These are phyloP conservation scores for Oophaga pumilio DNA, from an alignment of 2,113 vertebrate species.

Conservation along the genomic window DNA sequence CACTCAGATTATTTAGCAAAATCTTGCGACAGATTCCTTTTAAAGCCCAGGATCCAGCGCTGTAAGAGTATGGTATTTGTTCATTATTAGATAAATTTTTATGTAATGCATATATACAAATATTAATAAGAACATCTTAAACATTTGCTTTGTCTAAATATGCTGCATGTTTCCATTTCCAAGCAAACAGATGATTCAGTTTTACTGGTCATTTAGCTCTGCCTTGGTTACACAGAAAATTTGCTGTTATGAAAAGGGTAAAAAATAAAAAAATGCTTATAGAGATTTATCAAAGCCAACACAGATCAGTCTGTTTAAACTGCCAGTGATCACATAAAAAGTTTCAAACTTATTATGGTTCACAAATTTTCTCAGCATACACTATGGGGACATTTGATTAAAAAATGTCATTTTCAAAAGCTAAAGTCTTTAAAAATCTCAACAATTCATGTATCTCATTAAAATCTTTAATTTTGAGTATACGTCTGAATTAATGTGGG, in stretches of 20 bases:
- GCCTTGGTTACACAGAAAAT: background rate
- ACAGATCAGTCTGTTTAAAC: background rate
- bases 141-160: background rate
- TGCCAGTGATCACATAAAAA: conserved; percentile 1
- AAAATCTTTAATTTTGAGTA: conserved; percentile 62
- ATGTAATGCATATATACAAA: too few relatives aligned
- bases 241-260: background rate
- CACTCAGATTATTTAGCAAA: too few relatives aligned
- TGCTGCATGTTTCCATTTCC: background rate
- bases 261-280: background rate
- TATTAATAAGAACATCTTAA: too few relatives aligned
- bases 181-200: background rate
- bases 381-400: conserved; percentile 49
- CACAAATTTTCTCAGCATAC: conserved; percentile 13
- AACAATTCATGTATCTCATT: conserved; percentile 60
- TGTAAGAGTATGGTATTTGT: too few relatives aligned
- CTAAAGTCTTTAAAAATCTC: conserved; percentile 54
- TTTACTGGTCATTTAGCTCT: background rate
- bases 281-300: background rate
- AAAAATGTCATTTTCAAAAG: conserved; percentile 47
- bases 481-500: conserved; percentile 61
- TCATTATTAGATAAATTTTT: too few relatives aligned
- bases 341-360: conserved; percentile 33
- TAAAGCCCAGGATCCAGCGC: too few relatives aligned
- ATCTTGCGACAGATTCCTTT: too few relatives aligned